Conservation (phyloP, 92 coral and sea anemone species). For the Siderastrea radians region DNA sequence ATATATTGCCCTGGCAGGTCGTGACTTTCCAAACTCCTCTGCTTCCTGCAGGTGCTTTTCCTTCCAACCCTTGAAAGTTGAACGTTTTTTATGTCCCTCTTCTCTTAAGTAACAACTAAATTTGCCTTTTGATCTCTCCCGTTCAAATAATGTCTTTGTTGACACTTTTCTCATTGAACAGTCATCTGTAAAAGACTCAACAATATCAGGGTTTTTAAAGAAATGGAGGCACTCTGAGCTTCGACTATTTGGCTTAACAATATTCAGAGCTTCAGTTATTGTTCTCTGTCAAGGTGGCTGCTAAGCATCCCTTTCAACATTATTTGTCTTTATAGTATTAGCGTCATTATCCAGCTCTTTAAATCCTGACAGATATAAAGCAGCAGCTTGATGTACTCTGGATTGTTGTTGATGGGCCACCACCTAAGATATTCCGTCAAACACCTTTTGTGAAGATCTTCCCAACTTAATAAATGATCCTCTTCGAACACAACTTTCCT, state of each 20-base stretch:
- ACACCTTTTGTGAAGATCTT: background rate
- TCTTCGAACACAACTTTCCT: background rate
- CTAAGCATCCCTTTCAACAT: background rate
- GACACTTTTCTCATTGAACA: background rate
- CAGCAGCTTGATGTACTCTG: background rate
- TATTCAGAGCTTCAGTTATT: background rate
- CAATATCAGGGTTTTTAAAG: no score
- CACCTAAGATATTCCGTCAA: slow-evolving; percentile 1
- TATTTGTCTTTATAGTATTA: background rate
- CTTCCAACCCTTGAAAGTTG: background rate
- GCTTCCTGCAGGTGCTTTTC: background rate
- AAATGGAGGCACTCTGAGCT: no score
- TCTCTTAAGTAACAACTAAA: no score
- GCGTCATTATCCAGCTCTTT: no score
- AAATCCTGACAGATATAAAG: no score
- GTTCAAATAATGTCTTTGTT: slow-evolving; percentile 9
- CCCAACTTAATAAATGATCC: slow-evolving; percentile 1
- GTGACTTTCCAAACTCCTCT: background rate
- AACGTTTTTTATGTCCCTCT: background rate
- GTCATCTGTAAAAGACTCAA: background rate
- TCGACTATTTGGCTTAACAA: no score
- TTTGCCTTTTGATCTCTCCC: no score
- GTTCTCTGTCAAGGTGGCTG: background rate
- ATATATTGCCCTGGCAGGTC: slow-evolving; percentile 1
- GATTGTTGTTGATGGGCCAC: slow-evolving; percentile 6